These are phyloP conservation scores for Pterophyllum scalare DNA, from an alignment of 2,113 vertebrate genomes.

Conservation along the genomic window DNA sequence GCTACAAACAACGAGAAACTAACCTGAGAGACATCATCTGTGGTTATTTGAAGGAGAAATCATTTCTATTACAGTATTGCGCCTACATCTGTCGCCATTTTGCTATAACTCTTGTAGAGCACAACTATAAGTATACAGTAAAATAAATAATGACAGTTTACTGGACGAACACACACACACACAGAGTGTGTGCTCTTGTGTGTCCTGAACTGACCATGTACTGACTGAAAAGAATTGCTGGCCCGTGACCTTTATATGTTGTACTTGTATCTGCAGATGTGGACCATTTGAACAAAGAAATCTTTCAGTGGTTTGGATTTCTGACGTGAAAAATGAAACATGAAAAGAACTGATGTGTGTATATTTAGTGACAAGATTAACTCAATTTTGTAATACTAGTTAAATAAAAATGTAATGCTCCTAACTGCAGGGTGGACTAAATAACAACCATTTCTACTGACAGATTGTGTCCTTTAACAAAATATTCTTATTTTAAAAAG, in stretches of 20 bases:
- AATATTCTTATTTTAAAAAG: background rate
- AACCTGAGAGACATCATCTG: constrained; percentile 4
- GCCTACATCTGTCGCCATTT: constrained; percentile 55
- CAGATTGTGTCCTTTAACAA: background rate
- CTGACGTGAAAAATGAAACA: background rate
- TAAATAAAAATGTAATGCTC: constrained; percentile 9
- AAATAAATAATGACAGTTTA: constrained; percentile 69
- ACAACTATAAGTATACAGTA: constrained; percentile 63
- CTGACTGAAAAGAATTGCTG: background rate
- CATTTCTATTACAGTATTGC: constrained; percentile 38
- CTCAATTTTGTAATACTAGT: constrained; percentile 5
- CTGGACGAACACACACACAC: background rate
- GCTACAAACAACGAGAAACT: background rate
- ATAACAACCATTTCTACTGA: background rate
- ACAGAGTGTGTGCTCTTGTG: background rate
- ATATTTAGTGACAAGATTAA: background rate
- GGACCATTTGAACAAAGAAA: background rate
- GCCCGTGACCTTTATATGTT: background rate
- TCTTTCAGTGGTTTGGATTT: background rate
- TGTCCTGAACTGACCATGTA: background rate
- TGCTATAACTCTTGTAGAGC: constrained; percentile 69
- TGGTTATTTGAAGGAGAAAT: constrained; percentile 32
- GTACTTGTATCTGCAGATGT: background rate
- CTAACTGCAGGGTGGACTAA: background rate
- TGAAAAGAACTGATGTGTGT: constrained; percentile 1